Conservation (phyloP, 2,113 vertebrate genomes). For the Crypturellus undulatus region DNA sequence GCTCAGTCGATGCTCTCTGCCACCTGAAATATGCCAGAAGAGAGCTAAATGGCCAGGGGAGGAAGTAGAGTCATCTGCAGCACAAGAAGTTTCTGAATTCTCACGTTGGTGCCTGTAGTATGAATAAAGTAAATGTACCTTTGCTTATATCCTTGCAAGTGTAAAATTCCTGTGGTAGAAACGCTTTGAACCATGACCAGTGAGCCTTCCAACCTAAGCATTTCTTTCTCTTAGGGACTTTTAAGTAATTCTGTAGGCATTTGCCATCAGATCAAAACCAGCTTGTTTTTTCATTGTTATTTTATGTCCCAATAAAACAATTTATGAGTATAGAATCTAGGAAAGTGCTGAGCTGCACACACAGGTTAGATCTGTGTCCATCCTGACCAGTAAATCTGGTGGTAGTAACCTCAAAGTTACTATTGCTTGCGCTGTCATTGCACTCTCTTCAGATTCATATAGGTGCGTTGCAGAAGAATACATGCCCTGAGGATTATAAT, state of each 20-base stretch:
- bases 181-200: background rate
- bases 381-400: background rate
- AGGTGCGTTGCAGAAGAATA: background rate
- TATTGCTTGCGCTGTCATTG: background rate
- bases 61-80: background rate
- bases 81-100: background rate
- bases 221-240: background rate
- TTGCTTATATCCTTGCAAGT: background rate
- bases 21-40: accelerated
- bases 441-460: background rate
- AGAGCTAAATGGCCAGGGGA: background rate
- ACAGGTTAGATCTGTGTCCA: background rate
- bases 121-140: background rate
- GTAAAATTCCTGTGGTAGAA: background rate
- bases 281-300: background rate
- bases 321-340: background rate
- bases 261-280: background rate
- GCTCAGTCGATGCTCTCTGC: background rate
- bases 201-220: too few species aligned
- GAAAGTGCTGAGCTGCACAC: background rate
- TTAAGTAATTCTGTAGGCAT: background rate
- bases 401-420: background rate
- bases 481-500: background rate
- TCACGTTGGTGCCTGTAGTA: background rate
- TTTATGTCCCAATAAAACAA: background rate